Evolutionary conservation across 2,888 invertebrate species (phyloP), one percentile per base, ranked within the genome.

Genomic region (Rhabditophanes sp.): DNA sequence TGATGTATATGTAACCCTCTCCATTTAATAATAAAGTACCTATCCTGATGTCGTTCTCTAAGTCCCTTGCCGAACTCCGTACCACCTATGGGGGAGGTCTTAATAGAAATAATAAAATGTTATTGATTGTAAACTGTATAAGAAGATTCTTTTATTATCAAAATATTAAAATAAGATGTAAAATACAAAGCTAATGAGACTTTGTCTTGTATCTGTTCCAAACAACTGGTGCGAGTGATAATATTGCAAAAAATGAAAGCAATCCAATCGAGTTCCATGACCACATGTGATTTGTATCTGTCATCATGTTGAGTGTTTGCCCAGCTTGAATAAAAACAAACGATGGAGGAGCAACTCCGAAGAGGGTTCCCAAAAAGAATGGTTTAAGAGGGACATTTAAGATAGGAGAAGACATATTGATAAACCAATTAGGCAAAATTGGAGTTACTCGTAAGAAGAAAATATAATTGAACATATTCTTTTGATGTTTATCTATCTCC

Each of bases 401-500:
- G 22, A 99, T 82, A 24, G 96, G 96, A 43, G 90, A 82, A 0
- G 83, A 78, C 64, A 96, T 75, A 69, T 90, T 90, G 48, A 90
- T 90, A 67, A 96, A 90, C 96, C 96, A 96, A 68, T 99, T 96
- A 5, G 96, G 96, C 56, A 96, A 72, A 65, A 96, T 78, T 33
- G 96, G 96, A 17, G 96, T 96, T 64, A 96, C 81, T 50, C 96
- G 76, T 50, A 96, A 73, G 68, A 99, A 96, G 62, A 99, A 75
- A 55, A 99, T 83, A 66, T 96, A 99, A 71, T 84, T 84, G 40
- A 96, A 74, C 46, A 99, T 71, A 67, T 88, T 79, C 52, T 82
- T 78, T 44, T 76, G 75, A 66, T 96, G 90, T 62, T 79, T 79
- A 25, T 75, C 64, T 2, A 74, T 40, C 66, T 80, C 76, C 25